These are phyloP conservation scores for Nowickia ferox DNA, from an alignment of 2,888 invertebrate genomes.

Conservation along the genomic window DNA sequence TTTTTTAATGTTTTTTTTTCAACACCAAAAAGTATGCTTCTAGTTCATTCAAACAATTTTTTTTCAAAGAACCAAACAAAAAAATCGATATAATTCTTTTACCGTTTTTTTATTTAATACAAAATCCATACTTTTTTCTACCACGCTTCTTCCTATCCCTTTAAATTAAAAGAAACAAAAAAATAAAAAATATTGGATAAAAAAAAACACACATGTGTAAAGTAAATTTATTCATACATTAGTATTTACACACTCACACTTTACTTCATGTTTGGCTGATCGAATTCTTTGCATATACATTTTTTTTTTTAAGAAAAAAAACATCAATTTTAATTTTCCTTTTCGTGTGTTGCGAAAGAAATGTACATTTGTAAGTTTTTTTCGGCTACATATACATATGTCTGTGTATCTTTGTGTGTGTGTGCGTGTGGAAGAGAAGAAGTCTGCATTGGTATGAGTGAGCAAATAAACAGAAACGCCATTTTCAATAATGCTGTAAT, in stretches of 20 bases:
- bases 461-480: constrained; percentile 73
- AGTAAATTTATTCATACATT: constrained; percentile 62
- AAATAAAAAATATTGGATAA: constrained; percentile 14
- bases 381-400: not conserved
- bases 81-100: constrained; percentile 58
- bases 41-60: constrained; percentile 55
- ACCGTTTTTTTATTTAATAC: constrained; percentile 30
- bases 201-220: constrained; percentile 46
- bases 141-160: constrained; percentile 26
- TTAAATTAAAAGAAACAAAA: constrained; percentile 36
- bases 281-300: constrained; percentile 5
- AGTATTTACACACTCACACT: constrained; percentile 57
- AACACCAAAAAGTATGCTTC: constrained; percentile 30
- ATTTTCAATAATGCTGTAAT: constrained; percentile 75
- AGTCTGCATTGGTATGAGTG: constrained; percentile 20
- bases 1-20: too few relatives aligned
- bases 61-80: constrained; percentile 11
- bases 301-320: constrained; percentile 25
- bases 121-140: constrained; percentile 18
- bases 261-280: not conserved
- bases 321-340: constrained; percentile 82
- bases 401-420: too few relatives aligned
- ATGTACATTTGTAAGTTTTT: not conserved
- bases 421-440: not conserved
- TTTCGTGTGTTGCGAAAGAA: constrained; percentile 52